These are phyloP conservation scores for Bombycilla garrulus DNA, from an alignment of 2,113 vertebrate genomes.

Conservation along the genomic window DNA sequence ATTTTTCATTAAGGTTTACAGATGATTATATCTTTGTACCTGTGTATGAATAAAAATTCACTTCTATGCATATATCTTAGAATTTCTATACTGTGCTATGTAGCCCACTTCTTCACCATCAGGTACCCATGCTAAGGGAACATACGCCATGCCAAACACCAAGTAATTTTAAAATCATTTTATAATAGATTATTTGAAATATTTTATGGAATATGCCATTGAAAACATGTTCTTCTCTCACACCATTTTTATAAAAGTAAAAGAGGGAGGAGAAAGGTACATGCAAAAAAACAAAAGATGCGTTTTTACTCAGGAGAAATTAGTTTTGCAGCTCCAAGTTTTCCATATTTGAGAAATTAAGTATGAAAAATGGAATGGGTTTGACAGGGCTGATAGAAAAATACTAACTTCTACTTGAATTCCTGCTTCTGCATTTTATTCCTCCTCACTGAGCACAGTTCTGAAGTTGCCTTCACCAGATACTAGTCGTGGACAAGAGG, in stretches of 20 bases:
- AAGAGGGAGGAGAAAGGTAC: not conserved
- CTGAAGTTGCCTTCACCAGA: constrained; percentile 75
- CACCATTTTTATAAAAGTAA: not conserved
- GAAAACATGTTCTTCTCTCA: not conserved
- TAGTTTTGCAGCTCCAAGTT: constrained; percentile 30
- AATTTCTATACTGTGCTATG: not conserved
- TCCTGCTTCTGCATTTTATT: constrained; percentile 45
- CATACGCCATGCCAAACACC: not conserved
- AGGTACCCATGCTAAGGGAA: not conserved
- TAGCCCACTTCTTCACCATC: not conserved
- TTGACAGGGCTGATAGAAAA: not conserved
- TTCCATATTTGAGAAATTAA: constrained; percentile 23
- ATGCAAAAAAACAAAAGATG: not conserved
- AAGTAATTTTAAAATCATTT: not conserved
- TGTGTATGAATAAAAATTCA: not conserved
- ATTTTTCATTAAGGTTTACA: not conserved
- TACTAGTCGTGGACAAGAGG: constrained; percentile 78
- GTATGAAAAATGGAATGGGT: not conserved
- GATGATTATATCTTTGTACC: not conserved
- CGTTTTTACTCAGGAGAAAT: constrained; percentile 9
- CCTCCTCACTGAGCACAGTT: constrained; percentile 67
- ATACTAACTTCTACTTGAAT: constrained; percentile 72
- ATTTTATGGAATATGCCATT: not conserved
- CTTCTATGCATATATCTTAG: not conserved
- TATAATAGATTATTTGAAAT: not conserved